Base-by-base conservation (phyloP, 2,888 invertebrate genomes). In the Agrochola lychnidis region DNA sequence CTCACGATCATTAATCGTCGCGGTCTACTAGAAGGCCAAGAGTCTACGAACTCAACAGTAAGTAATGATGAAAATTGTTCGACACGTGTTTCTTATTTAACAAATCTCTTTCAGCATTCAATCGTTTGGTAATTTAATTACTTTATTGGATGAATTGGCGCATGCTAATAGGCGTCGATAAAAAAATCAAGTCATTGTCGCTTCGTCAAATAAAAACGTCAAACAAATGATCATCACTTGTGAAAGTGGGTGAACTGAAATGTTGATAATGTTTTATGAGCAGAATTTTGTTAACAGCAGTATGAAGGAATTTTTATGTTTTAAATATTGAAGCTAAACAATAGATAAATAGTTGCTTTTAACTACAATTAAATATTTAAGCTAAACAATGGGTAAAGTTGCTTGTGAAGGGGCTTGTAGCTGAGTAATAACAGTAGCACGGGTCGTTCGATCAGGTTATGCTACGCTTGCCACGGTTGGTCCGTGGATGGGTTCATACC, bases 141-240 rank as follows among this genome's bases (percentile, higher is more conserved):
- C 36, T 77, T 83, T 83, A 87, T 86, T 87, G 77, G 62, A 77
- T 76, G 71, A 81, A 86, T 86, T 83, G 86, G 71, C 63, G 63
- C 68, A 59, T 70, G 45, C 48, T 48, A 36, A n/a, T 63, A 66
- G 68, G 57, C 66, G 64, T 73, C 71, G 59, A 73, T 83, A 73
- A 72, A 77, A 73, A 80, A 80, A 51, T 51, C 25, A 57, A 74
- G 45, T 74, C 51, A 74, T 59, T 59, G 36, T 45, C 14, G 30
- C 6, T 22, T 22, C 59, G 59, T 68, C 40, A 36, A 36, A 67
- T 53, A 67, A 36, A 67, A 67, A 36, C 9, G 22, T 10, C 22
- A 30, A 67, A 30, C 9, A 22, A 36, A n/a, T 53, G 67, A 67
- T 30, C 7, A 70, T 53, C 4, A 19, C 19, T 42, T 66, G 25